Percentiles rank a stretch among this genome's conserved stretches.
Conservation (phyloP, 2,888 invertebrate species). For the Rugalucina vietnamica region DNA sequence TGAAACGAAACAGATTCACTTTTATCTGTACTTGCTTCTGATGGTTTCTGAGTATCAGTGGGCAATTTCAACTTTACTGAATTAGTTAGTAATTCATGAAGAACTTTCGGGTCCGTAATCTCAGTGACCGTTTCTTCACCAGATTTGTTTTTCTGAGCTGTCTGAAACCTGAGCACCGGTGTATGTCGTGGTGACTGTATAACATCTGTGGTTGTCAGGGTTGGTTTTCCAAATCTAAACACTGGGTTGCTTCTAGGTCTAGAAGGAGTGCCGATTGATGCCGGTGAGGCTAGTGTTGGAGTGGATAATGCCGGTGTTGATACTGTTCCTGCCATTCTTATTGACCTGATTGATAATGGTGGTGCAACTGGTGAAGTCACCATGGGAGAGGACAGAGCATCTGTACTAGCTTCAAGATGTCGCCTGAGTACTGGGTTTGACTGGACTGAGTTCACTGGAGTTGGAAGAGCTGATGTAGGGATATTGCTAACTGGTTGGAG, state of each 20-base stretch:
- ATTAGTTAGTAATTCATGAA: conserved; percentile 92
- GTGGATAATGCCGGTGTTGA: background rate
- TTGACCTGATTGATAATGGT: background rate
- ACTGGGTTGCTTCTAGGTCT: background rate
- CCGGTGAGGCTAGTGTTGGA: conserved; percentile 30
- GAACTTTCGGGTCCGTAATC: conserved; percentile 85
- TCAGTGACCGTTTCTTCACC: conserved; percentile 32
- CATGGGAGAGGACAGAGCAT: conserved; percentile 36
- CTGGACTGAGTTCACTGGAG: background rate
- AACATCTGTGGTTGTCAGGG: background rate
- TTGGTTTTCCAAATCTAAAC: background rate
- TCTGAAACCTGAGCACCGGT: conserved; percentile 45
- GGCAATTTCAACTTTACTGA: conserved; percentile 29
- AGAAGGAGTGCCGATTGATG: background rate
- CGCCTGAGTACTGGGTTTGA: conserved; percentile 29
- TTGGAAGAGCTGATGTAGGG: background rate
- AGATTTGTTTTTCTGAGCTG: conserved; percentile 30
- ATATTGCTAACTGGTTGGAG: conserved; percentile 48
- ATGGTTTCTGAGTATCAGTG: background rate
- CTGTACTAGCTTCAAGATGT: conserved; percentile 2
- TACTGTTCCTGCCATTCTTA: background rate
- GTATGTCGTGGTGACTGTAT: background rate
- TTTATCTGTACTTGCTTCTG: background rate
- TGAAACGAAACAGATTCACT: background rate
- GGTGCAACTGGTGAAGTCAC: too few relatives aligned